Evolutionary conservation across 2,888 invertebrate genomes (phyloP).

Genomic region (Scaeva pyrastri): DNA sequence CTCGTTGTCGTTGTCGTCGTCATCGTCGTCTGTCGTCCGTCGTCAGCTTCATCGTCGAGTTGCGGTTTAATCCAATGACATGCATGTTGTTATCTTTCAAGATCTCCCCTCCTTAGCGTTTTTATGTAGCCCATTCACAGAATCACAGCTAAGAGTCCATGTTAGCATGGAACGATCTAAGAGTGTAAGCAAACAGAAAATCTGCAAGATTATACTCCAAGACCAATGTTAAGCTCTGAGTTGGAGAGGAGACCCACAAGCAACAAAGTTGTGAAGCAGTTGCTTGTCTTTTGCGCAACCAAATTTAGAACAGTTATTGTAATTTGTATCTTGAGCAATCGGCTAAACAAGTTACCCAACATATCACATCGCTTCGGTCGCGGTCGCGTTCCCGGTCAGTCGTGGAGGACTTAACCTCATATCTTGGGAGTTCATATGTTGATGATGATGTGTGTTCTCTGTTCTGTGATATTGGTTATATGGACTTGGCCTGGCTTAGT

Average conservation of each 20-base stretch:
- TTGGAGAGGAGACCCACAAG: too few relatives aligned
- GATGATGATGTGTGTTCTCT: conserved; percentile 1
- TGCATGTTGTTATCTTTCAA: conserved; percentile 50
- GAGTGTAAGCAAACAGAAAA: conserved; percentile 58
- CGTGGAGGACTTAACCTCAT: conserved; percentile 31
- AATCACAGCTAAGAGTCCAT: conserved; percentile 42
- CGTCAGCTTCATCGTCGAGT: background rate
- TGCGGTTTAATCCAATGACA: conserved; percentile 63
- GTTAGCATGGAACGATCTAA: conserved; percentile 40
- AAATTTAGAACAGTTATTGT: conserved; percentile 73
- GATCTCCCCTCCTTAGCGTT: conserved; percentile 29
- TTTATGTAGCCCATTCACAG: conserved; percentile 8
- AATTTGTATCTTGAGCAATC: conserved; percentile 70
- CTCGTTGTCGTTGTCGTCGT: too few relatives aligned
- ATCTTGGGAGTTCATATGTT: conserved; percentile 19
- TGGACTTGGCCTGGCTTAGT: conserved; percentile 50
- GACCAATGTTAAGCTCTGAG: background rate
- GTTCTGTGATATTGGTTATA: background rate
- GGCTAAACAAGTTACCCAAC: conserved; percentile 68
- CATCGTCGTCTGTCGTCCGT: too few relatives aligned
- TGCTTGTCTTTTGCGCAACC: conserved; percentile 43
- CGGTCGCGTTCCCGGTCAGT: too few relatives aligned
- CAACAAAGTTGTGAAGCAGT: conserved; percentile 27
- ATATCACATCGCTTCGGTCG: background rate
- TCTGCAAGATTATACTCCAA: conserved; percentile 11